Percentiles rank a stretch among this genome's conserved stretches.
Conservation (phyloP, 2,113 vertebrate species). For the Anolis carolinensis region DNA sequence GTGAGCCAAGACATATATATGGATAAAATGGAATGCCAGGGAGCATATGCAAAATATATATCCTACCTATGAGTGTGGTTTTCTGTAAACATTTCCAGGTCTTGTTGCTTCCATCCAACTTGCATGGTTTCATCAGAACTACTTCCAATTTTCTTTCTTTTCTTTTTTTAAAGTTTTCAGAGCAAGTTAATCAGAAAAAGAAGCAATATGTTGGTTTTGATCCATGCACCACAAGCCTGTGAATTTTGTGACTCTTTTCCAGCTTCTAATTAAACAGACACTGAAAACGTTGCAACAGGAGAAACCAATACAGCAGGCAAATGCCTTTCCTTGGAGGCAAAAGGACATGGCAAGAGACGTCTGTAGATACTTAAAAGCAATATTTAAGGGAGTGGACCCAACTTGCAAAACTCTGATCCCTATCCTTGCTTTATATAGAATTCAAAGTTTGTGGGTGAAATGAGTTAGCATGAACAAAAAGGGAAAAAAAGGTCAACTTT, state of each 20-base stretch:
- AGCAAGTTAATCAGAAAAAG: slow-evolving; percentile 30
- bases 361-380: slow-evolving; percentile 30
- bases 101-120: background rate
- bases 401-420: background rate
- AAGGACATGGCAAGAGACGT: slow-evolving; percentile 26
- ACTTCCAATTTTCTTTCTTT: background rate
- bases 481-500: background rate
- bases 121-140: background rate
- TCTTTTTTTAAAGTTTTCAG: background rate
- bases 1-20: background rate
- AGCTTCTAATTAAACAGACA: slow-evolving; percentile 75
- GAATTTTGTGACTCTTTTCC: slow-evolving; percentile 66
- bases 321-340: slow-evolving; percentile 57
- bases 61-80: slow-evolving; percentile 53
- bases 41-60: slow-evolving; percentile 12
- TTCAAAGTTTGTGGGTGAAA: background rate
- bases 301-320: slow-evolving; percentile 61
- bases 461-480: accelerated
- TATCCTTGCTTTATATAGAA: background rate
- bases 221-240: slow-evolving; percentile 54
- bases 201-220: slow-evolving; percentile 37
- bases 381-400: slow-evolving; percentile 24
- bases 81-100: slow-evolving; percentile 59
- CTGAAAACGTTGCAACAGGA: slow-evolving; percentile 67
- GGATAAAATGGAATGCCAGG: slow-evolving; percentile 35